Evolutionary conservation across 2,797 vertebrate genomes (phyloP), one percentile per base, ranked within the genome.

Genomic region (Sebastes steindachneri): DNA sequence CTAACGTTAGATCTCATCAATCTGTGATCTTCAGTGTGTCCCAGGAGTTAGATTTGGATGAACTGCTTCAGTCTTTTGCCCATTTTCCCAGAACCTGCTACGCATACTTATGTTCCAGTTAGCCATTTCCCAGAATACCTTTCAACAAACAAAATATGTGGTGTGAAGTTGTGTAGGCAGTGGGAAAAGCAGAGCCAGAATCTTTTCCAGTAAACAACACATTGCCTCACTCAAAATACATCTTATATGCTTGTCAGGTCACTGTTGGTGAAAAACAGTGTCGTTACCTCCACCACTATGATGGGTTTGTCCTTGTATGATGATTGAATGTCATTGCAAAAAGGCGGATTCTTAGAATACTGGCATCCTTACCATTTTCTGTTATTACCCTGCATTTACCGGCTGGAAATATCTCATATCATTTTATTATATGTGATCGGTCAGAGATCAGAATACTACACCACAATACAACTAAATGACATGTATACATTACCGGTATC

Each of bases 91-190:
- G 9, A 63, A 63, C 15, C 12, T 62, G 11, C 26, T 26, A 12
- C 9, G 33, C 1, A 1, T 11, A 53, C 29, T 59, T 73, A 26
- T 65, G 63, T 29, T 78, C 51, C 21, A 31, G 11, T 75, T 77
- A 19, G 25, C 63, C n/a, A n/a, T 66, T 63, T 75, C 72, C 75
- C 60, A 78, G 33, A 80, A 78, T 69, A 53, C 70, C 62, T 31
- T 62, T 80, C 58, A 64, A 59, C 28, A 55, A 54, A 31, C 21
- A 54, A 65, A 33, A 62, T 64, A 65, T 67, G 41, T 48, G 68
- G 37, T 79, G 75, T 73, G 78, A 90, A 80, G 70, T 29, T 31
- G 74, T 74, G 80, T 69, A 58, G 80, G 75, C 29, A 64, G 77
- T 28, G 72, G 28, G 19, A 77, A 62, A 3, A 64, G 57, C 58